Percentiles rank a stretch among this genome's conserved stretches.
Conservation (phyloP, 2,888 invertebrate species). For the Latrodectus elegans region DNA sequence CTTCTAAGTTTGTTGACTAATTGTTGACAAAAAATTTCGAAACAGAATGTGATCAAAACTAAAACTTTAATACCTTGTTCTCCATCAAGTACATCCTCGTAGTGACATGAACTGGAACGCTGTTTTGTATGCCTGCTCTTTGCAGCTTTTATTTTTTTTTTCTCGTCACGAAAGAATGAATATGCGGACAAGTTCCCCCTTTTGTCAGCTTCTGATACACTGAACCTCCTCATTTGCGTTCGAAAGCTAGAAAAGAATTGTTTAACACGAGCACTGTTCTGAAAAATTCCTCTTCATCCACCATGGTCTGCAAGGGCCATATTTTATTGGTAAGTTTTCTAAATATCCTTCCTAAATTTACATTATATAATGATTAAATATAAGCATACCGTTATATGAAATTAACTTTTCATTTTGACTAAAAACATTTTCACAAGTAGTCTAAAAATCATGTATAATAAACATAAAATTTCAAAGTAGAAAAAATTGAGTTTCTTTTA, state of each 20-base stretch:
- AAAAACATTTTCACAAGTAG: too few relatives aligned
- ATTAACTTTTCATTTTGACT: too few relatives aligned
- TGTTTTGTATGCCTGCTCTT: constrained; percentile 14
- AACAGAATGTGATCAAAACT: neutral
- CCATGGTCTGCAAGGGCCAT: constrained; percentile 8
- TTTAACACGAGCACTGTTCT: neutral
- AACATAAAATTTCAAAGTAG: too few relatives aligned
- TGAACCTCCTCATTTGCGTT: constrained; percentile 16
- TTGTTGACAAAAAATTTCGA: neutral
- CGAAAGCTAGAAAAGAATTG: constrained; percentile 1
- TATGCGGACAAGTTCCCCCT: constrained; percentile 11
- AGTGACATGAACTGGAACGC: constrained; percentile 54
- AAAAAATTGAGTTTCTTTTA: too few relatives aligned
- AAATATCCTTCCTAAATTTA: too few relatives aligned
- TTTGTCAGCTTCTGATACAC: constrained; percentile 1
- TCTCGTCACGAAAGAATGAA: constrained; percentile 20
- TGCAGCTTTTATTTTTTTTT: constrained; percentile 8
- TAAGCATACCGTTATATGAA: too few relatives aligned
- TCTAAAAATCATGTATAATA: too few relatives aligned
- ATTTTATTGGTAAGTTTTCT: constrained; percentile 28
- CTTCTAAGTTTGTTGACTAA: neutral
- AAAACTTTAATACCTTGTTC: neutral
- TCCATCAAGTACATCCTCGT: constrained; percentile 29
- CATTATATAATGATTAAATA: too few relatives aligned
- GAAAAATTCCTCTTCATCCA: neutral